phyloP scores from a whole-genome alignment of 2,888 invertebrate species.

The Sinhomidia bicolor region DNA sequence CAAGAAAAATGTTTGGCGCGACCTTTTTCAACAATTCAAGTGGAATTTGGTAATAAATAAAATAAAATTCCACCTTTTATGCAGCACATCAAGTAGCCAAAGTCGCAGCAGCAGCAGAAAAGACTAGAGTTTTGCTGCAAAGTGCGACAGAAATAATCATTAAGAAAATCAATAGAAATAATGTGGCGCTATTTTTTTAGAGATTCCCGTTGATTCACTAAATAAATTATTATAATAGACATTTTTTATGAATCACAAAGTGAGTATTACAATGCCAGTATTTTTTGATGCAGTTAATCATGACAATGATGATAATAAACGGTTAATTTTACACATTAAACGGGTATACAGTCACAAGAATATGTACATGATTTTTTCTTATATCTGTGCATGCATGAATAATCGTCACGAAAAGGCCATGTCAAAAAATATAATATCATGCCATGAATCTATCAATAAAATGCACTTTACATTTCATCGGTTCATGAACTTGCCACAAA shows the following conservation, averaged over 20 bases:
- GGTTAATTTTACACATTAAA: too few relatives aligned
- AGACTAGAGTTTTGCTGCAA: background rate
- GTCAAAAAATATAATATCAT: background rate
- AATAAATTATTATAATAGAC: background rate
- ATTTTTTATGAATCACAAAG: too few relatives aligned
- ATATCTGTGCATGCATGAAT: background rate
- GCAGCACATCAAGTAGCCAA: background rate
- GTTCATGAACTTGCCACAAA: constrained; percentile 60
- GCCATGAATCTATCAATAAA: constrained; percentile 11
- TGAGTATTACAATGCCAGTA: background rate
- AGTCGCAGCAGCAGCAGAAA: background rate
- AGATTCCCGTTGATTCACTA: constrained; percentile 5
- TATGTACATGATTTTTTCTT: background rate
- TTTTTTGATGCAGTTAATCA: background rate
- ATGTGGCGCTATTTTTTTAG: background rate
- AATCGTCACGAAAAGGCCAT: constrained; percentile 3
- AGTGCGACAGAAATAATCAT: background rate
- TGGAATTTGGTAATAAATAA: constrained; percentile 52
- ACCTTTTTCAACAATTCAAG: constrained; percentile 61
- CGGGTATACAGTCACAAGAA: background rate
- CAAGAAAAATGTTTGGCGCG: constrained; percentile 52
- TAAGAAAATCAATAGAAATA: background rate
- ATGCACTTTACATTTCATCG: constrained; percentile 27
- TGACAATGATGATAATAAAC: background rate
- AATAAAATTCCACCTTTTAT: too few relatives aligned